Conservation (phyloP, 2,113 vertebrate species). For the Tyrannus savana region DNA sequence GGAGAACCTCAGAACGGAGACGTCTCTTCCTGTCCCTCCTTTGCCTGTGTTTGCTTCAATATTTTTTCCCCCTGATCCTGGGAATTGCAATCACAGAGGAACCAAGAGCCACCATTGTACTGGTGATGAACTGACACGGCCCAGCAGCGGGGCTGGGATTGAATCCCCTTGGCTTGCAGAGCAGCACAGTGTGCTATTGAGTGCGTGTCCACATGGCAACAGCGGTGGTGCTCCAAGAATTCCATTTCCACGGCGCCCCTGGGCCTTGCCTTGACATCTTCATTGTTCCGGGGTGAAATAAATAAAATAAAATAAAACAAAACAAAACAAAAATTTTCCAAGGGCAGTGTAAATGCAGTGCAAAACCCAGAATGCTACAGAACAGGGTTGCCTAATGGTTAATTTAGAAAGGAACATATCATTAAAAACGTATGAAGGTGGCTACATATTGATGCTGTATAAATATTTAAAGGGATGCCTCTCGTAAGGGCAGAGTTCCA, state of each 20-base stretch:
- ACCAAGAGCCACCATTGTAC: neutral
- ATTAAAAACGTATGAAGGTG: conserved; percentile 56
- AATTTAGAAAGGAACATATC: conserved; percentile 39
- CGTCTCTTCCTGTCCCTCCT: neutral
- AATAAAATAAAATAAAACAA: conserved; percentile 15
- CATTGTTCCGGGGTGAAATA: conserved; percentile 69
- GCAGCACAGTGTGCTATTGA: conserved; percentile 59
- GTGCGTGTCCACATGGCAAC: conserved; percentile 80
- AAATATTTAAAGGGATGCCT: conserved; percentile 64
- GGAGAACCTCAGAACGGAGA: neutral
- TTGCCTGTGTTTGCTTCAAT: neutral
- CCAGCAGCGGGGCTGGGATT: neutral
- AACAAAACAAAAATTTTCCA: neutral
- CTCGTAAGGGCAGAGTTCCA: conserved; percentile 10
- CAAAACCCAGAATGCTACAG: neutral
- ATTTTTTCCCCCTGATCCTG: neutral
- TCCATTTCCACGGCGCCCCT: conserved; percentile 75
- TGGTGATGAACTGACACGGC: neutral
- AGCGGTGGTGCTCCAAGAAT: conserved; percentile 70
- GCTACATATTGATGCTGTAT: conserved; percentile 32
- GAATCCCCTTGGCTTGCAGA: conserved; percentile 50
- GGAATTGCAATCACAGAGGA: neutral
- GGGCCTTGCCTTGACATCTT: conserved; percentile 78
- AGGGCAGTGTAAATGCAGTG: neutral
- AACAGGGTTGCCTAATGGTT: conserved; percentile 22